Conservation (phyloP, 2,888 invertebrate genomes). For the Athripsodes cinereus region DNA sequence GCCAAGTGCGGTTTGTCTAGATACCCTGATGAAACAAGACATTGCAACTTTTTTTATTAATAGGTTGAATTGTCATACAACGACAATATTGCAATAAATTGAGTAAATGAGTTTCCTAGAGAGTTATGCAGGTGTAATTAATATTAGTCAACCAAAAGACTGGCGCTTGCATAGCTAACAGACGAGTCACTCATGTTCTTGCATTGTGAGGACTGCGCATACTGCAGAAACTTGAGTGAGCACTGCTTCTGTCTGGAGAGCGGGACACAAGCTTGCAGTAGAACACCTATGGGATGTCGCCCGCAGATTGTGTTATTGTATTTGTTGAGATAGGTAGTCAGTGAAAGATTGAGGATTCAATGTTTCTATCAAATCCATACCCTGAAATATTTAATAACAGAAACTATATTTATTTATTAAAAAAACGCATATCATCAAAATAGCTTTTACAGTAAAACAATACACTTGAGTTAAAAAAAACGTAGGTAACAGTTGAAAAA, state of each 20-base stretch:
- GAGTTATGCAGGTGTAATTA: too few relatives aligned
- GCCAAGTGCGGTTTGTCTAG: too few relatives aligned
- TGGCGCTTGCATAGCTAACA: conserved; percentile 96
- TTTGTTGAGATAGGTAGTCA: conserved; percentile 78
- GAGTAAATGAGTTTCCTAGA: too few relatives aligned
- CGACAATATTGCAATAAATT: too few relatives aligned
- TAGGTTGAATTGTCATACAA: too few relatives aligned
- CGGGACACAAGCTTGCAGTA: conserved; percentile 59
- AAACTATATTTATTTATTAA: too few relatives aligned
- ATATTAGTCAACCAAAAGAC: conserved; percentile 73
- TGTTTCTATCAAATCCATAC: conserved; percentile 94
- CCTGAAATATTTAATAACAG: conserved; percentile 57
- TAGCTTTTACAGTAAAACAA: too few relatives aligned
- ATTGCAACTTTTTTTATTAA: too few relatives aligned
- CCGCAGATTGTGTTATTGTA: conserved; percentile 99
- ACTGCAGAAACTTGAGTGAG: conserved; percentile 60
- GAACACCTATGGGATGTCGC: conserved; percentile 93
- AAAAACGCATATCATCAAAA: too few relatives aligned
- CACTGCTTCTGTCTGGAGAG: conserved; percentile 31
- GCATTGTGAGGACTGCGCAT: conserved; percentile 96
- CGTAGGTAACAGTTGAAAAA: too few relatives aligned
- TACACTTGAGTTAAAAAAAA: too few relatives aligned
- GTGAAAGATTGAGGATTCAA: conserved; percentile 84
- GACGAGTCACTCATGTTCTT: conserved; percentile 85
- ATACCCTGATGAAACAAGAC: too few relatives aligned